Evolutionary conservation across 2,797 vertebrate species (phyloP).

Genomic region (Picus viridis): DNA sequence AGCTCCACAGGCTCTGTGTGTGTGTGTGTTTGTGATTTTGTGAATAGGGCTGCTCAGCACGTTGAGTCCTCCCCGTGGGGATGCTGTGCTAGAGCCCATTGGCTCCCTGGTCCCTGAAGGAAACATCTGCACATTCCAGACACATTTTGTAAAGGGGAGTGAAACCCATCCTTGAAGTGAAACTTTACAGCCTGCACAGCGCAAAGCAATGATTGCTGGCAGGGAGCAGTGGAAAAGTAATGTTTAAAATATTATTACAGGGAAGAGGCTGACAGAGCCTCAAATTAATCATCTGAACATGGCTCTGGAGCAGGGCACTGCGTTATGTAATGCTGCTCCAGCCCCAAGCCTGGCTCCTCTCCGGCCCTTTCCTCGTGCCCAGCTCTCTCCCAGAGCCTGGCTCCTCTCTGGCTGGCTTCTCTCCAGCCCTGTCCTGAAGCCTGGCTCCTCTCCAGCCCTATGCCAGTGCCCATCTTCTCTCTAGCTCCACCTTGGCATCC

Average conservation of each 20-base stretch:
- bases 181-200: constrained; percentile 76
- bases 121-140: constrained; percentile 99
- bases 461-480: no score
- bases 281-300: constrained; percentile 71
- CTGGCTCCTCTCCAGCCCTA: no score
- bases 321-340: constrained; percentile 74
- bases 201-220: constrained; percentile 73
- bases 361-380: neutral
- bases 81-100: constrained; percentile 59
- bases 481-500: no score
- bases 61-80: constrained; percentile 49
- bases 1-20: neutral
- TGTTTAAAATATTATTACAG: constrained; percentile 78
- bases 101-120: constrained; percentile 83
- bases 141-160: constrained; percentile 88
- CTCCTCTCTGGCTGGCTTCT: neutral
- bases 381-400: neutral
- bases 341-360: neutral
- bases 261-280: constrained; percentile 68
- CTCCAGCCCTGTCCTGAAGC: no score
- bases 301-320: constrained; percentile 31
- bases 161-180: constrained; percentile 80
- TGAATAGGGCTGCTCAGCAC: constrained; percentile 42
- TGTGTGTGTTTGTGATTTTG: constrained; percentile 54
- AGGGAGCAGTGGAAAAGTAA: constrained; percentile 77